Evolutionary conservation across 2,113 vertebrate genomes (phyloP).

Genomic region (Columba livia): DNA sequence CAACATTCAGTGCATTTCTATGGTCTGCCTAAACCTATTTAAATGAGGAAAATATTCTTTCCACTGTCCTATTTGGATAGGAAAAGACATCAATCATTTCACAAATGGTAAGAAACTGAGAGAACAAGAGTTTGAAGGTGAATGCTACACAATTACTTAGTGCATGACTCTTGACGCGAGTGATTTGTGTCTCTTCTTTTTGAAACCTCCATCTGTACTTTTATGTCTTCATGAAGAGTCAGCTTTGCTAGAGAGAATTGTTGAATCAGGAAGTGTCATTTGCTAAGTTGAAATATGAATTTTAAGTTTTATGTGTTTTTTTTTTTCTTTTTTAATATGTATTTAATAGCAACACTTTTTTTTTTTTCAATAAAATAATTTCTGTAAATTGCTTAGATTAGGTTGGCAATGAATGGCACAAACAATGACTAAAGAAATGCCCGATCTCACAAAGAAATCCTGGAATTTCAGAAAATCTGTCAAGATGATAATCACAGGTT

Average conservation of each 20-base stretch:
- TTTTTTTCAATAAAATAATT: neutral
- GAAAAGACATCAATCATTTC: slow-evolving; percentile 15
- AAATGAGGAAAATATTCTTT: slow-evolving; percentile 25
- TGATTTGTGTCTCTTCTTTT: neutral
- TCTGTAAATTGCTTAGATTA: neutral
- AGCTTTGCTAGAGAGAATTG: neutral
- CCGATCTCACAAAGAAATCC: neutral
- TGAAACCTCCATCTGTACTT: neutral
- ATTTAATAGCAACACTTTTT: neutral
- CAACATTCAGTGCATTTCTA: neutral
- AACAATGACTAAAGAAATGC: neutral
- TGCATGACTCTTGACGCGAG: neutral
- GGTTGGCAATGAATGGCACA: neutral
- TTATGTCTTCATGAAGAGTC: neutral
- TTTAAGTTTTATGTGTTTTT: neutral
- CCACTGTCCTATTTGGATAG: neutral
- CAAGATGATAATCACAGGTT: neutral
- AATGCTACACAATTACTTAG: neutral
- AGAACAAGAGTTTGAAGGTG: neutral
- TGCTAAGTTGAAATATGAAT: neutral
- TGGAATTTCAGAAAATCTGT: neutral
- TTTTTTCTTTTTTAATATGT: neutral
- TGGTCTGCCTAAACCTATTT: neutral
- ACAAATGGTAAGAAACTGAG: neutral
- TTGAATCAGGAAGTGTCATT: neutral